Evolutionary conservation across 2,888 invertebrate genomes (phyloP).

Genomic region (Hyalella azteca): DNA sequence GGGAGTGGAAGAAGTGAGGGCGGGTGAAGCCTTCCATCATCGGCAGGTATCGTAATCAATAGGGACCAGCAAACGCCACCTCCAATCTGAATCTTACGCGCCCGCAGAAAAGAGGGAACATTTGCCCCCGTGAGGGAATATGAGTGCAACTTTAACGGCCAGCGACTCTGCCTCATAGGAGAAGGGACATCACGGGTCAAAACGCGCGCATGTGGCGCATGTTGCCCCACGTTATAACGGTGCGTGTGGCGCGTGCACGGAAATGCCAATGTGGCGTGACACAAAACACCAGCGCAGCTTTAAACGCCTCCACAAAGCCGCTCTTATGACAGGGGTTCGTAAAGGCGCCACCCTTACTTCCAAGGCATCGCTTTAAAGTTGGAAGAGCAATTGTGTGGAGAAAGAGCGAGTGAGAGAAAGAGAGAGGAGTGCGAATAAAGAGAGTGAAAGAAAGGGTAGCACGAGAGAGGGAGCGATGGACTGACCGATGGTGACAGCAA

Average conservation of each 20-base stretch:
- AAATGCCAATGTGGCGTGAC: neutral
- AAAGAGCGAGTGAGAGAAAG: neutral
- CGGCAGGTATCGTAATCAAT: conserved; percentile 33
- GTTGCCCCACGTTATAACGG: neutral
- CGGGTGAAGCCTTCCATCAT: neutral
- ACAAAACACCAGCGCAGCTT: conserved; percentile 21
- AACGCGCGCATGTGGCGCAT: neutral
- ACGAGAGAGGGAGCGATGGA: neutral
- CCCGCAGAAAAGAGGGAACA: neutral
- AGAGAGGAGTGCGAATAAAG: neutral
- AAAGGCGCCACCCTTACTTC: neutral
- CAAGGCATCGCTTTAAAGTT: neutral
- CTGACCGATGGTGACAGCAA: neutral
- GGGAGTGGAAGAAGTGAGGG: too few species aligned
- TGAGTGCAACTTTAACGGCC: conserved; percentile 5
- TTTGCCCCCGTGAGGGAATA: conserved; percentile 5
- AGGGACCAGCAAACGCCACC: conserved; percentile 26
- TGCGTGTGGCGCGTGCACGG: neutral
- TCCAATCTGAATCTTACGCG: conserved; percentile 33
- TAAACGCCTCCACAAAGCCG: neutral
- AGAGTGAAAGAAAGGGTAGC: neutral
- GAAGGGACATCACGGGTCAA: neutral
- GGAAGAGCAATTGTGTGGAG: conserved; percentile 29
- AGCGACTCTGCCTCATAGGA: conserved; percentile 19
- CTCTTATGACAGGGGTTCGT: conserved; percentile 7